Base-by-base conservation (phyloP, 2,888 invertebrate genomes). In the Andrena flavipes region DNA sequence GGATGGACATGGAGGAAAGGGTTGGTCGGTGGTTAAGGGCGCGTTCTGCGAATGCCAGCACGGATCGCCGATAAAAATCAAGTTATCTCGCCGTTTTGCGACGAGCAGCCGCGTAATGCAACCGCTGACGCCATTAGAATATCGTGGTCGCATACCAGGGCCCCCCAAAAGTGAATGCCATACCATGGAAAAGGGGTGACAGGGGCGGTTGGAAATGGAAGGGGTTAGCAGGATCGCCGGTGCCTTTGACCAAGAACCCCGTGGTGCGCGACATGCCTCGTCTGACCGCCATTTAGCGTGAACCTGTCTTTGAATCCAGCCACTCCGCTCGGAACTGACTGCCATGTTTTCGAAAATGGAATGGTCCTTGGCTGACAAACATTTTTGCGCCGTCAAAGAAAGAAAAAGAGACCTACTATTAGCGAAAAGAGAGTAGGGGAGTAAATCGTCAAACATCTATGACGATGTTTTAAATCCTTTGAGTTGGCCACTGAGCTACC, bases 221-320 rank as follows among this genome's bases (percentile, higher is more conserved):
- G 80, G 85, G 84, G 76, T 65, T 72, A 48, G 63, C 82, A 84
- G 87, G 82, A 84, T 85, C 86, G 93, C 91, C 93, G 93, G 93
- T 91, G 88, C 92, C 92, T 93, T 93, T 93, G 91, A 91, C 87
- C 88, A 76, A 81, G 90, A 91, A 91, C 92, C 93, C 93, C 91
- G 91, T 88, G 91, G 93, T 88, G 93, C 90, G 92, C 91, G 93
- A 93, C 93, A 93, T 93, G 91, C 91, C 89, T 90, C 85, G 92
- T 89, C 92, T 90, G 92, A 92, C 91, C 92, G 92, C 92, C 92
- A 92, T 93, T 93, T 93, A 93, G 92, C 91, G 92, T 93, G 93
- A 92, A 93, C 92, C 92, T 92, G 93, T 92, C 92, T 80, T 83
- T 76, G 73, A 67, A 84, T 72, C 80, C 79, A 84, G 68, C 86